Evolutionary conservation across 1,140 invertebrate species (phyloP).

Genomic region (Eupeodes corollae): DNA sequence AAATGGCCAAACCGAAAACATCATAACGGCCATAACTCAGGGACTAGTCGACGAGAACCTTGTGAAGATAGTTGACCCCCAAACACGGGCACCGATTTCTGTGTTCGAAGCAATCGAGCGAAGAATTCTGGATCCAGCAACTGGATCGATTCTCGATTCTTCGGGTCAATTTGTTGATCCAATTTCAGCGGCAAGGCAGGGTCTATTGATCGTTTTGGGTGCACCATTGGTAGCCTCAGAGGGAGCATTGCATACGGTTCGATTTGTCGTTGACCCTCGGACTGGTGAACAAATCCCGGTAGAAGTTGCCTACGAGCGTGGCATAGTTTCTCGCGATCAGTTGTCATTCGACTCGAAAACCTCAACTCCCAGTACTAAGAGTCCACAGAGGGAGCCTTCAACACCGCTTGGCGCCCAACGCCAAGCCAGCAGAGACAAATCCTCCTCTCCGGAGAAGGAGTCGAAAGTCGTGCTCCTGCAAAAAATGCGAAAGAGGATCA

Average conservation of each 20-base stretch:
- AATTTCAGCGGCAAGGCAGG: slow-evolving; percentile 63
- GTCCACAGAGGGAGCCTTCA: slow-evolving; percentile 12
- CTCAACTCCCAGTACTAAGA: slow-evolving; percentile 1
- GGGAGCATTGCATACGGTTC: slow-evolving; percentile 37
- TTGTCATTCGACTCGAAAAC: slow-evolving; percentile 4
- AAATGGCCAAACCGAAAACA: slow-evolving; percentile 53
- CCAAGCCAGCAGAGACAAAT: slow-evolving; percentile 46
- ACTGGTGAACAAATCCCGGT: slow-evolving; percentile 64
- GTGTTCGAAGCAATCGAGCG: slow-evolving; percentile 64
- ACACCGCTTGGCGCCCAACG: slow-evolving; percentile 11
- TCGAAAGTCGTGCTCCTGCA: slow-evolving; percentile 61
- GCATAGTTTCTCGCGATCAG: slow-evolving; percentile 47
- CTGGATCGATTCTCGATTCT: slow-evolving; percentile 55
- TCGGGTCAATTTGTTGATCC: slow-evolving; percentile 54
- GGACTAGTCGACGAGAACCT: slow-evolving; percentile 52
- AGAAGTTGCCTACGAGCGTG: slow-evolving; percentile 67
- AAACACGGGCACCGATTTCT: slow-evolving; percentile 54
- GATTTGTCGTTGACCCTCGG: slow-evolving; percentile 62
- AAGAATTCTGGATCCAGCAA: slow-evolving; percentile 62
- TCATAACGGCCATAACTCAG: slow-evolving; percentile 56
- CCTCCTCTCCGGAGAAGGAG: slow-evolving; percentile 56
- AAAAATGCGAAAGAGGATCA: slow-evolving; percentile 61
- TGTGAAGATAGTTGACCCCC: slow-evolving; percentile 67
- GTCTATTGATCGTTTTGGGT: slow-evolving; percentile 57
- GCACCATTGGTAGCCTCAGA: slow-evolving; percentile 56